A percentile compares a stretch with the other conserved stretches of the same genome.
phyloP scores from a whole-genome alignment of 1,140 invertebrate genomes.

The Papilio aristodemus region DNA sequence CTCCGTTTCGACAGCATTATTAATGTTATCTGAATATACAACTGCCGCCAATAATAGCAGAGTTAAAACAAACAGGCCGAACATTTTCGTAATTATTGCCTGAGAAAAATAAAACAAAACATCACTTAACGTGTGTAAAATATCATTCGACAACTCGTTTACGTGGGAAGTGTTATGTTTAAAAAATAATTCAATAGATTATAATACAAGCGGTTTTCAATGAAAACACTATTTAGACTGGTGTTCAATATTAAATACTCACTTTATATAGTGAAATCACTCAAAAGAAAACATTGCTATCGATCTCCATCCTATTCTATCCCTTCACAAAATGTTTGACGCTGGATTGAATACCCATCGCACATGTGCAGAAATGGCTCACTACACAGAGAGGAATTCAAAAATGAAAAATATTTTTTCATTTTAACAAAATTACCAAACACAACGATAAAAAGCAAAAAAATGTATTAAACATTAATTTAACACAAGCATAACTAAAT shows the following conservation, averaged over 20 bases:
- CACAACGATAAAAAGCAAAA: slow-evolving; percentile 17
- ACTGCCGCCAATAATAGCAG: slow-evolving; percentile 43
- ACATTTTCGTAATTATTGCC: slow-evolving; percentile 37
- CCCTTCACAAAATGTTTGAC: slow-evolving; percentile 52
- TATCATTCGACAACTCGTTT: no score
- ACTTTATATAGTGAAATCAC: slow-evolving; percentile 55
- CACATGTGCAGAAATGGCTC: slow-evolving; percentile 68
- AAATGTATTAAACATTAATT: slow-evolving; percentile 26
- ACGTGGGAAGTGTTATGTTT: background rate
- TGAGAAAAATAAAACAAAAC: slow-evolving; percentile 38
- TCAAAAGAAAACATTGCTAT: slow-evolving; percentile 60
- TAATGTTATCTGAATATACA: slow-evolving; percentile 47
- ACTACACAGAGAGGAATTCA: slow-evolving; percentile 60
- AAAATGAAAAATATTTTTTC: background rate
- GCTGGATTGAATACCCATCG: slow-evolving; percentile 57
- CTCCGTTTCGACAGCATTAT: slow-evolving; percentile 82
- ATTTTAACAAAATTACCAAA: background rate
- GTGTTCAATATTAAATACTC: background rate
- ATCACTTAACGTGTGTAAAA: slow-evolving; percentile 10
- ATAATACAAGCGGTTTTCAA: background rate
- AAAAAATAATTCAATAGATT: background rate
- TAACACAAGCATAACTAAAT: background rate
- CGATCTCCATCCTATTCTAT: slow-evolving; percentile 67
- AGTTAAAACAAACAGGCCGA: slow-evolving; percentile 35
- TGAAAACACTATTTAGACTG: background rate